Evolutionary conservation across 2,888 invertebrate species (phyloP).

Genomic region (Dicyrtoma fusca): DNA sequence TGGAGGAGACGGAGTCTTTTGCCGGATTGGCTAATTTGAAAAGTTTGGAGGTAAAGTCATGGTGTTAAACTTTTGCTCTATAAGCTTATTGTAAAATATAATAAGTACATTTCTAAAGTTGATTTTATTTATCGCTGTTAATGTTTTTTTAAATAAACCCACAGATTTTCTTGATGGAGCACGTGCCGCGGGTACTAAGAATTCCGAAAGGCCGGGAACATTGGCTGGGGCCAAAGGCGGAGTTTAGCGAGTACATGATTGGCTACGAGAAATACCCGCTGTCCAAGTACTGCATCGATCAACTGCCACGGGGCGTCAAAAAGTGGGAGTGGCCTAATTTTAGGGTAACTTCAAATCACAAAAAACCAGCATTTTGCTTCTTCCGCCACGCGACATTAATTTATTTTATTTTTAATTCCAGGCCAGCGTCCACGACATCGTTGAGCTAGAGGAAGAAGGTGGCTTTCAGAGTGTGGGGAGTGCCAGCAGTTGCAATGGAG

Average conservation of each 20-base stretch:
- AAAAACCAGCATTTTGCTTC: neutral
- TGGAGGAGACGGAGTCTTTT: constrained; percentile 40
- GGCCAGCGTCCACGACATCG: neutral
- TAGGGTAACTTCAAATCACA: constrained; percentile 29
- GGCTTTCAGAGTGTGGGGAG: too few relatives aligned
- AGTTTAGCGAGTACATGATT: constrained; percentile 43
- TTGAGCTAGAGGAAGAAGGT: neutral
- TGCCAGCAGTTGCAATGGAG: neutral
- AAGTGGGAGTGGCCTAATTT: constrained; percentile 47
- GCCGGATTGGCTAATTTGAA: constrained; percentile 45
- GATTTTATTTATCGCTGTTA: too few relatives aligned
- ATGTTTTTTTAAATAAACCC: too few relatives aligned
- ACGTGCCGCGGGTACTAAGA: constrained; percentile 47
- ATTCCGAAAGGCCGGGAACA: constrained; percentile 49
- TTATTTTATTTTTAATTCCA: neutral
- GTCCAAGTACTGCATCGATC: constrained; percentile 37
- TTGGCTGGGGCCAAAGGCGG: constrained; percentile 44
- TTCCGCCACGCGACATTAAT: neutral
- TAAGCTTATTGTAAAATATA: too few relatives aligned
- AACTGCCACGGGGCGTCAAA: constrained; percentile 39
- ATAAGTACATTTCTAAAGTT: too few relatives aligned
- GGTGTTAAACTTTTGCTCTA: too few relatives aligned
- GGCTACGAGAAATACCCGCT: constrained; percentile 48
- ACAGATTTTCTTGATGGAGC: too few relatives aligned
- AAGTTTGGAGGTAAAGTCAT: constrained; percentile 42